Conservation (phyloP, 1,140 invertebrate species). For the Solenopsis invicta region DNA sequence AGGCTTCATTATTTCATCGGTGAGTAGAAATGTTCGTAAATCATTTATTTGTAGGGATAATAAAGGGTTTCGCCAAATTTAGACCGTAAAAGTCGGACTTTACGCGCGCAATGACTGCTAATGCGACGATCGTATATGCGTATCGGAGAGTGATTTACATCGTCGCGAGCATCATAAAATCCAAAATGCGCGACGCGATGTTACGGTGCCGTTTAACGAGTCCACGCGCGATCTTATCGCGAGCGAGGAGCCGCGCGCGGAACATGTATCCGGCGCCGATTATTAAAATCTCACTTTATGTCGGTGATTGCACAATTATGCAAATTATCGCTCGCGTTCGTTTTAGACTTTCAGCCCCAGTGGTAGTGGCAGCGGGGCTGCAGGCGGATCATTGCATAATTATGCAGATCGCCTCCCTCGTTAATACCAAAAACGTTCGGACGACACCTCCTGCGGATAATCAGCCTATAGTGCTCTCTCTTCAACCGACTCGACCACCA, state of each 20-base stretch:
- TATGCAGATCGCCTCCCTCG: slow-evolving; percentile 60
- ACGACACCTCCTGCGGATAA: slow-evolving; percentile 50
- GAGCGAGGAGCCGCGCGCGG: neutral
- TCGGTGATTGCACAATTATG: slow-evolving; percentile 66
- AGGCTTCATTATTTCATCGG: neutral
- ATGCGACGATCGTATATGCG: slow-evolving; percentile 16
- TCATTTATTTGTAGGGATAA: neutral
- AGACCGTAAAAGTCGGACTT: neutral
- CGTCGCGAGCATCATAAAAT: slow-evolving; percentile 25
- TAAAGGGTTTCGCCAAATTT: slow-evolving; percentile 4
- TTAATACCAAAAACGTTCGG: slow-evolving; percentile 57
- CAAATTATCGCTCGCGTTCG: slow-evolving; percentile 70
- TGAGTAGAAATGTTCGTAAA: neutral
- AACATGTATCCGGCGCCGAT: slow-evolving; percentile 21
- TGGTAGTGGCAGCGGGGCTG: slow-evolving; percentile 50
- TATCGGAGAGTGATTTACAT: slow-evolving; percentile 21
- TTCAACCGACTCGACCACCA: slow-evolving; percentile 16
- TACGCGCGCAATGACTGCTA: neutral
- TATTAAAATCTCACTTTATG: slow-evolving; percentile 60
- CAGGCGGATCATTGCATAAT: slow-evolving; percentile 74
- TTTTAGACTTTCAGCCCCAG: slow-evolving; percentile 61
- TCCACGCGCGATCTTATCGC: slow-evolving; percentile 48
- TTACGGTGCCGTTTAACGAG: slow-evolving; percentile 46
- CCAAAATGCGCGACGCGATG: slow-evolving; percentile 10
- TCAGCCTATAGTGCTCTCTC: slow-evolving; percentile 8